Evolutionary conservation across 2,113 vertebrate genomes (phyloP), one percentile per base, ranked within the genome.

Genomic region (Zosterops pallidus): DNA sequence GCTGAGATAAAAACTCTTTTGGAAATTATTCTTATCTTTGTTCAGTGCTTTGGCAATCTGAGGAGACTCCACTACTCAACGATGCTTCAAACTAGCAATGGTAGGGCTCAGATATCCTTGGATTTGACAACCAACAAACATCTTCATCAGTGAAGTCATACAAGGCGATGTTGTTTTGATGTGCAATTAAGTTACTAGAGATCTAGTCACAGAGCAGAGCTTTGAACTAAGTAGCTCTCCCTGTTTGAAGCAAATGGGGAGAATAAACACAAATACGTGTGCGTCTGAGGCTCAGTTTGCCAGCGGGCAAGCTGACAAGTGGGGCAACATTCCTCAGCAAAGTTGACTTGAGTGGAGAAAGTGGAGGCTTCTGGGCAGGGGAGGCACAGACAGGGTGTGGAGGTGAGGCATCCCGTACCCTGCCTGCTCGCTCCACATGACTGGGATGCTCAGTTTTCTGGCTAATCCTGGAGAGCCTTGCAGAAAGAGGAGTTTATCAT

Each of bases 391-490:
- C 59, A 56, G 55, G 35, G 64, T 8, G 4, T 5, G 64, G 83
- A 74, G 21, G 11, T 60, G 56, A 82, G 69, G 59, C 44, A 33
- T 67, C 72, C 82, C 19, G 4, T 31, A 76, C 49, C 41, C 57
- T 42, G 49, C 19, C 50, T n/a, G 47, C 68, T 90, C 0, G 0
- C 7, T 65, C 14, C 46, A 37, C 0, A 0, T 56, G 11, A 22
- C 59, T 3, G 2, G 17, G 46, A 33, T 68, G 28, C 57, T 56
- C 12, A 25, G 44, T 57, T 60, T 35, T 69, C 72, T 26, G 8
- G 8, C 31, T 56, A 65, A 50, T 65, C 42, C 46, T 77, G 72
- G 25, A 37, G 42, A 95, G 41, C 31, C 49, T 56, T 7, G 44
- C 37, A 62, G 86, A 83, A 90, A 53, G 50, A 72, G 22, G 71